Evolutionary conservation across 1,140 invertebrate genomes (phyloP).

Genomic region (Lordiphosa collinella): DNA sequence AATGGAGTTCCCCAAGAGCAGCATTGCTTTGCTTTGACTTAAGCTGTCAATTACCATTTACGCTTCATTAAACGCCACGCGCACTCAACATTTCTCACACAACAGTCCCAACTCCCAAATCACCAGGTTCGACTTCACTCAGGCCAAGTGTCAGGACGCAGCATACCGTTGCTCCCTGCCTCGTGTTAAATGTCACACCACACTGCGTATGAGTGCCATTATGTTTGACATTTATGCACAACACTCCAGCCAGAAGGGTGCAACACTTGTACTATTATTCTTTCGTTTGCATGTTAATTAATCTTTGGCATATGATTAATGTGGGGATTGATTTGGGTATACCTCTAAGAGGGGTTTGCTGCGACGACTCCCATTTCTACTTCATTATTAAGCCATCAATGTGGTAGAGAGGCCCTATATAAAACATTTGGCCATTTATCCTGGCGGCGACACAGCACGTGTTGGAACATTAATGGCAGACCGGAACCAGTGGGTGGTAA

Average conservation of each 20-base stretch:
- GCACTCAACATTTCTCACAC: too few relatives aligned
- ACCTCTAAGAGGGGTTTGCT: slow-evolving; percentile 17
- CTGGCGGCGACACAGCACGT: too few relatives aligned
- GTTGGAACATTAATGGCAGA: not conserved
- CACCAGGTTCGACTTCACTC: slow-evolving; percentile 15
- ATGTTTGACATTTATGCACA: slow-evolving; percentile 68
- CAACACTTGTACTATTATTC: not conserved
- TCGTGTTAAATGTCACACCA: slow-evolving; percentile 51
- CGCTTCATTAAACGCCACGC: slow-evolving; percentile 68
- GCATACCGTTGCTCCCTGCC: not conserved
- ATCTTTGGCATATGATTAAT: slow-evolving; percentile 65
- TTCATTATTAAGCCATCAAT: slow-evolving; percentile 23
- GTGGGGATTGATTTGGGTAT: slow-evolving; percentile 57
- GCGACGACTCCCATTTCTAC: not conserved
- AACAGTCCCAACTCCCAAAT: too few relatives aligned
- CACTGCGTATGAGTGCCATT: slow-evolving; percentile 71
- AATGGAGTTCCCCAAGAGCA: slow-evolving; percentile 27
- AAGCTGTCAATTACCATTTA: slow-evolving; percentile 75
- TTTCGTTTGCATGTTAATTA: slow-evolving; percentile 40
- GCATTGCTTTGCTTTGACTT: slow-evolving; percentile 23
- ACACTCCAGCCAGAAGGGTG: slow-evolving; percentile 23
- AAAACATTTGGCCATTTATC: not conserved
- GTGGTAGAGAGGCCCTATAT: slow-evolving; percentile 1
- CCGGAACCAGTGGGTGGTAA: not conserved
- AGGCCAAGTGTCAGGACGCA: slow-evolving; percentile 21